Conservation (phyloP, 2,113 vertebrate genomes). For the Sprattus sprattus region DNA sequence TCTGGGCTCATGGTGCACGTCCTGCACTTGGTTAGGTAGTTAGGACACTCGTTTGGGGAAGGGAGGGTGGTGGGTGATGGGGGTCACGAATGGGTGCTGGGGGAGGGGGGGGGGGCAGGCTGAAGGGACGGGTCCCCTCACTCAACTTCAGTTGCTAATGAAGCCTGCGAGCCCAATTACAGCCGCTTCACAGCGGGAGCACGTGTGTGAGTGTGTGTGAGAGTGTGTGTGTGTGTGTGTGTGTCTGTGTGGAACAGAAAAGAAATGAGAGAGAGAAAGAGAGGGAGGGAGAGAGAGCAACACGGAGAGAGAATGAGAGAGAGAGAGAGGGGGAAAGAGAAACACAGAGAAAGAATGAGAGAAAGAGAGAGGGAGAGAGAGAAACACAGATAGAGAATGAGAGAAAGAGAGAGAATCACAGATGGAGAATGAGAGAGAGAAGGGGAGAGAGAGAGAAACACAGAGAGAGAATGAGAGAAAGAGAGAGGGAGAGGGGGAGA, state of each 20-base stretch:
- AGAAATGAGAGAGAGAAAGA: background rate
- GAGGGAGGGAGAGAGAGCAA: background rate
- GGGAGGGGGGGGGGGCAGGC: background rate
- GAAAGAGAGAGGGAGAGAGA: background rate
- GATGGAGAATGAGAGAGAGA: background rate
- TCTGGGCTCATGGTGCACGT: no score
- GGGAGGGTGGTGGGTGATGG: background rate
- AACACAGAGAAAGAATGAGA: slow-evolving; percentile 12
- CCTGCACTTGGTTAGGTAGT: no score
- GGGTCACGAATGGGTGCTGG: background rate
- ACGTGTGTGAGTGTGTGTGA: slow-evolving; percentile 9
- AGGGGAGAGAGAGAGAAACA: background rate
- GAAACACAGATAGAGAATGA: background rate
- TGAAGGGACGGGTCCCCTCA: background rate
- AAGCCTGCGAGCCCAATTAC: slow-evolving; percentile 8
- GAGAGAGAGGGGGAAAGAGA: slow-evolving; percentile 45
- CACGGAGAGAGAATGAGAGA: background rate
- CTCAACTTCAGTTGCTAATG: slow-evolving; percentile 10
- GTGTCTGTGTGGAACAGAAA: background rate
- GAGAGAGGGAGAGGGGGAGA: slow-evolving; percentile 40
- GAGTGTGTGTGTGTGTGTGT: slow-evolving; percentile 10
- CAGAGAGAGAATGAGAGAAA: slow-evolving; percentile 2
- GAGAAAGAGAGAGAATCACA: background rate
- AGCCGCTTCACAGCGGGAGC: background rate
- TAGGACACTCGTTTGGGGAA: background rate